These are phyloP conservation scores for Aphidoletes aphidimyza DNA, from an alignment of 2,888 invertebrate genomes.

Conservation along the genomic window DNA sequence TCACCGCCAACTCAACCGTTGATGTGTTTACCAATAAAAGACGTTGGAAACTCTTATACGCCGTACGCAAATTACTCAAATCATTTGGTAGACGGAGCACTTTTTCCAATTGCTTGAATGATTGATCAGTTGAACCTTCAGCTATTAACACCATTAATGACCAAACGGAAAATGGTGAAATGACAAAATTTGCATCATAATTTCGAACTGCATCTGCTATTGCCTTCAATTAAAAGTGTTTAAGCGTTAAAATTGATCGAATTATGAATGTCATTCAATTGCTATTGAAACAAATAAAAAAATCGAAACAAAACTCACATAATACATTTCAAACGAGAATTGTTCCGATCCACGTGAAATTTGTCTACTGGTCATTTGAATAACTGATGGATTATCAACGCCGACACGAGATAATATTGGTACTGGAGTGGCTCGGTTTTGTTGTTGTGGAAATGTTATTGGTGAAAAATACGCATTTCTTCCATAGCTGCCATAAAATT, in stretches of 20 bases:
- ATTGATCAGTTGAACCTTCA: constrained; percentile 71
- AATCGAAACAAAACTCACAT: constrained; percentile 54
- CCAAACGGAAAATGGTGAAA: constrained; percentile 77
- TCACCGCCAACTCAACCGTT: constrained; percentile 66
- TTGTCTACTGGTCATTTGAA: constrained; percentile 9
- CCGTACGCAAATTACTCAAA: constrained; percentile 58
- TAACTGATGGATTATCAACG: background rate
- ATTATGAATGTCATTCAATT: background rate
- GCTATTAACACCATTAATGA: constrained; percentile 71
- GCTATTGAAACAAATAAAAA: background rate
- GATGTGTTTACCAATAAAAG: constrained; percentile 60
- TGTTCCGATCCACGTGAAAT: constrained; percentile 61
- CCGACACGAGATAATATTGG: background rate
- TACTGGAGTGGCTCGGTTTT: background rate
- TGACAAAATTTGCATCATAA: constrained; percentile 67
- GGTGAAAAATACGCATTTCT: background rate
- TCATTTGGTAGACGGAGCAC: constrained; percentile 62
- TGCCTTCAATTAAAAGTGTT: background rate
- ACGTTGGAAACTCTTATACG: constrained; percentile 58
- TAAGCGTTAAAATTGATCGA: background rate
- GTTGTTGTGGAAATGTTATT: background rate
- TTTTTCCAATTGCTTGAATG: constrained; percentile 68
- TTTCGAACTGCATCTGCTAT: constrained; percentile 58
- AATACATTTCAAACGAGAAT: constrained; percentile 61
- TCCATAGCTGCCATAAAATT: constrained; percentile 3